Base-by-base conservation (phyloP, 2,797 vertebrate genomes). In the Myotis planiceps region DNA sequence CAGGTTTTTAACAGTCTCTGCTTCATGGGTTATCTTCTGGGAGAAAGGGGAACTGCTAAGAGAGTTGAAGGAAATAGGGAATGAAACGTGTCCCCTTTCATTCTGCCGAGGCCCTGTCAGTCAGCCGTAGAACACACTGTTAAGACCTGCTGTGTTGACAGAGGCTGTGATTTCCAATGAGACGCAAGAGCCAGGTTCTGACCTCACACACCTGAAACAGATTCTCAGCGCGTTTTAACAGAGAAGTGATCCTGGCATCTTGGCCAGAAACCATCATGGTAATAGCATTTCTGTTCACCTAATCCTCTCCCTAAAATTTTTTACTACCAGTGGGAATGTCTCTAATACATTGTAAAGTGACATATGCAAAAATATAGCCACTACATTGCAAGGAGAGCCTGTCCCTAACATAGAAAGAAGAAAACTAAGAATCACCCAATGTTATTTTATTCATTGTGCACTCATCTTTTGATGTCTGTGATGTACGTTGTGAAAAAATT, bases 191-290 rank as follows among this genome's bases (percentile, higher is more conserved):
- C 0, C 9, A 69, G 60, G 79, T 66, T 72, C 66, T 74, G 34
- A 87, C 53, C 60, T 92, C 34, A 4, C 10, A 42, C 5, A 34
- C 32, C 37, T 68, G 75, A 74, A 79, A 81, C 15, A n/a, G 53
- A 95, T 88, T 63, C 79, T 34, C 16, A 19, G 27, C 37, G 37
- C 42, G 60, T 93, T 92, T 25, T 94, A 71, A 84, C 53, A 79
- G 55, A 86, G 58, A 88, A 92, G 45, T 78, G 39, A 71, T 76
- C 23, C 39, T 37, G 15, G 0, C 55, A 23, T 69, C 9, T 95
- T 96, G 88, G 25, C 66, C 51, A 65, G 47, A 81, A 37, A 84
- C 69, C 82, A 75, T 19, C n/a, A 68, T 37, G 6, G 32, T 49
- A 47, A 84, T 42, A 72, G 58, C 32, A 66, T 84, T 90, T 94